A percentile compares a stretch with the other conserved stretches of the same genome.
Conservation (phyloP, 2,797 vertebrate genomes). For the Pogonophryne albipinna region DNA sequence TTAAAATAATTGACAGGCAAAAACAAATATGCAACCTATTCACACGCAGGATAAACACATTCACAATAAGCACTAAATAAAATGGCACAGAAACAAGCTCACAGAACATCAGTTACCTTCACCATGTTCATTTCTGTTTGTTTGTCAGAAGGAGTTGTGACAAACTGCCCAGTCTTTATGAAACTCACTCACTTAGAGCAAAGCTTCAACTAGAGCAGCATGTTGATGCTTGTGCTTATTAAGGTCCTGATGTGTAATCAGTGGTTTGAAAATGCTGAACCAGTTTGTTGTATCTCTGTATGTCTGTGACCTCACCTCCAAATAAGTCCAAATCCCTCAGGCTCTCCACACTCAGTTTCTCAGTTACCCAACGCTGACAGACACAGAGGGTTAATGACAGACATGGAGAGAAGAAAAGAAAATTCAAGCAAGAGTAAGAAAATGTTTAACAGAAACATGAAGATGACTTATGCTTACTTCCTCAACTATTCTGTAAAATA, state of each 20-base stretch:
- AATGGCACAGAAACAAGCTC: conserved; percentile 14
- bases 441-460: conserved; percentile 35
- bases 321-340: conserved; percentile 98
- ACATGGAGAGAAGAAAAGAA: conserved; percentile 55
- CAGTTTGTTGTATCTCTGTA: conserved; percentile 17
- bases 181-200: conserved; percentile 8
- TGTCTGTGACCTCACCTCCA: conserved; percentile 89
- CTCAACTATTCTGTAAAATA: neutral
- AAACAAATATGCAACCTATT: conserved; percentile 21
- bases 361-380: conserved; percentile 96
- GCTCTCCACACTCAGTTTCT: conserved; percentile 99
- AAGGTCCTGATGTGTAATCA: conserved; percentile 18
- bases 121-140: too few species aligned
- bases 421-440: conserved; percentile 58
- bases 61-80: conserved; percentile 25
- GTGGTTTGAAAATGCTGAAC: conserved; percentile 24
- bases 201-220: conserved; percentile 17
- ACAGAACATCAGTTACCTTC: neutral
- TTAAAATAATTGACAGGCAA: conserved; percentile 15
- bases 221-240: neutral
- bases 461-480: conserved; percentile 8
- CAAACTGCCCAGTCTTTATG: too few species aligned
- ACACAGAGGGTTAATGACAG: conserved; percentile 57
- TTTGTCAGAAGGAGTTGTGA: too few species aligned
- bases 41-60: conserved; percentile 2